A percentile compares a stretch with the other conserved stretches of the same genome.
These are phyloP conservation scores for Gymnoscopelus microlampas DNA, from an alignment of 2,797 vertebrate species.

Conservation along the genomic window DNA sequence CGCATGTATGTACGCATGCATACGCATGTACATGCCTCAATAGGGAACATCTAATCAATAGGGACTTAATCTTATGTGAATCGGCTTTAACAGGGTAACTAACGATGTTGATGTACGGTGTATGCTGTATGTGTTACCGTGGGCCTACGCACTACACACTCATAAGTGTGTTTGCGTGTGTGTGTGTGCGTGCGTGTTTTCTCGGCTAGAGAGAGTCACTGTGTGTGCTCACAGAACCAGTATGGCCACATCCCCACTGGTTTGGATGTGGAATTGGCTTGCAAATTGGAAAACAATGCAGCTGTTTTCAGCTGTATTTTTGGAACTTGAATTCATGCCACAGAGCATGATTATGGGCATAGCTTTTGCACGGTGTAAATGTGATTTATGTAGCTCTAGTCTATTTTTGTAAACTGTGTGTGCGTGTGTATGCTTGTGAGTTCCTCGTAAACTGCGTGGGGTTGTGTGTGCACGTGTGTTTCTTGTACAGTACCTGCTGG, in stretches of 20 bases:
- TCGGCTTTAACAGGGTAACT: no score
- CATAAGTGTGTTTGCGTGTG: conserved; percentile 12
- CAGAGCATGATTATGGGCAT: conserved; percentile 34
- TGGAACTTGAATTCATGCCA: conserved; percentile 10
- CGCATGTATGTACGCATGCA: conserved; percentile 27
- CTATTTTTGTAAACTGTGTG: conserved; percentile 37
- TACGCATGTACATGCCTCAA: conserved; percentile 12
- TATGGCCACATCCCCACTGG: conserved; percentile 15
- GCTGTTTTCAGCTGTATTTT: conserved; percentile 10
- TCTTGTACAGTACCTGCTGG: conserved; percentile 2
- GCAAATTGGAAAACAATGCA: conserved; percentile 34
- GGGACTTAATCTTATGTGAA: no score
- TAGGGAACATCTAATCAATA: no score
- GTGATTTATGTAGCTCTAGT: conserved; percentile 30
- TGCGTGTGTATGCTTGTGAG: conserved; percentile 2
- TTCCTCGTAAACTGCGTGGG: background rate
- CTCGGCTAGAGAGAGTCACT: conserved; percentile 5
- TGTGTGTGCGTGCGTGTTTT: conserved; percentile 5
- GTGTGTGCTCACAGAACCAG: conserved; percentile 42
- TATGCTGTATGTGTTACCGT: no score
- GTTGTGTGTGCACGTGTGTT: background rate
- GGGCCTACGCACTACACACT: no score
- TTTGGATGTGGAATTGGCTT: conserved; percentile 17
- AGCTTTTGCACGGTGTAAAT: conserved; percentile 24
- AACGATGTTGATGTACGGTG: no score